Evolutionary conservation across 2,888 invertebrate species (phyloP).

Genomic region (Catocala nupta): DNA sequence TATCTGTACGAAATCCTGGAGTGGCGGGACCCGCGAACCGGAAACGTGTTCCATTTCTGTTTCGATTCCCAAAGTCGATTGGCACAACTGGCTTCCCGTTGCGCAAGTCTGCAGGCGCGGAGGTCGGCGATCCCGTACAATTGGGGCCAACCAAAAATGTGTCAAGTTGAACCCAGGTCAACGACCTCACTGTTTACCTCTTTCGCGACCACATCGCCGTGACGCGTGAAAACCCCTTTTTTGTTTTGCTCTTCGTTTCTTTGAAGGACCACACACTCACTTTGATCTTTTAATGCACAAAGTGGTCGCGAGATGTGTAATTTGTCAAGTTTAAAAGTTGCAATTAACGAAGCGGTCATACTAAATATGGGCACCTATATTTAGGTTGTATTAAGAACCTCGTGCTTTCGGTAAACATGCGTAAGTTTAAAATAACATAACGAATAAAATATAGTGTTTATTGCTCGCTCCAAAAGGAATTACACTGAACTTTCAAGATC

Average conservation of each 20-base stretch:
- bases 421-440: constrained; percentile 19
- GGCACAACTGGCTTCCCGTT: constrained; percentile 75
- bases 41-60: constrained; percentile 55
- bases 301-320: constrained; percentile 31
- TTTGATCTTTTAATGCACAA: constrained; percentile 46
- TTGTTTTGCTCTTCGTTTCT: constrained; percentile 22
- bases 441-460: constrained; percentile 24
- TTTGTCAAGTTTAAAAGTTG: constrained; percentile 43
- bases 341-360: constrained; percentile 36
- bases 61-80: constrained; percentile 62
- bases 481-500: constrained; percentile 3
- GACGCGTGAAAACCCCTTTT: constrained; percentile 46
- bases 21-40: constrained; percentile 27
- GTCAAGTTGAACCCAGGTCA: constrained; percentile 85
- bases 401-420: constrained; percentile 22
- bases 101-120: constrained; percentile 71
- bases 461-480: constrained; percentile 15
- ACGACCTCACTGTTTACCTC: constrained; percentile 78
- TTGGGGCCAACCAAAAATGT: constrained; percentile 84
- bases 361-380: constrained; percentile 32
- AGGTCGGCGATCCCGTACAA: constrained; percentile 81
- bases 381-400: constrained; percentile 30
- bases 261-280: constrained; percentile 39
- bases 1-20: constrained; percentile 21
- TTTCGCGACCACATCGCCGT: constrained; percentile 60